Conservation (phyloP, 1,140 invertebrate species). For the Drosophila erecta region DNA sequence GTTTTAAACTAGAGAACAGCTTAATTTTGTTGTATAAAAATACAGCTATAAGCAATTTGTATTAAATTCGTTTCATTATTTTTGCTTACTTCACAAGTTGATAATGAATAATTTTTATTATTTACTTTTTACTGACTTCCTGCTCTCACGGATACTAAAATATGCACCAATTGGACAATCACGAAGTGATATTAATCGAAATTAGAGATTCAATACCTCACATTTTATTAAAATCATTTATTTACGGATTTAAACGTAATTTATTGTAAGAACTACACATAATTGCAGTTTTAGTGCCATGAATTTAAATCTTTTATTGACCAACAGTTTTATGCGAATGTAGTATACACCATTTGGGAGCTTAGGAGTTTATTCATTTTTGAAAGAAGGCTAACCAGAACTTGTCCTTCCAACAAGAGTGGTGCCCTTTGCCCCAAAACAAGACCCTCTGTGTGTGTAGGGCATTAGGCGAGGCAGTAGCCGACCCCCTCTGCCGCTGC, state of each 20-base stretch:
- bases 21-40: not conserved
- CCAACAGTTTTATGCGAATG: no score
- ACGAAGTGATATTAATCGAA: not conserved
- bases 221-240: no score
- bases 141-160: not conserved
- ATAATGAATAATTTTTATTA: no score
- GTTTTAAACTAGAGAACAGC: not conserved
- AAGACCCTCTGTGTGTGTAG: conserved; percentile 27
- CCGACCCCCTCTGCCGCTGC: conserved; percentile 30
- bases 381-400: no score
- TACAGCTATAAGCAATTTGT: not conserved
- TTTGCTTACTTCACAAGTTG: conserved; percentile 2
- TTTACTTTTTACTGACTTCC: not conserved
- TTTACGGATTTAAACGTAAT: no score
- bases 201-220: not conserved
- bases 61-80: not conserved
- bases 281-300: no score
- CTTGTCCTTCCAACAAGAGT: not conserved
- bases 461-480: conserved; percentile 44
- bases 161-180: not conserved
- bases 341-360: no score
- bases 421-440: conserved; percentile 7
- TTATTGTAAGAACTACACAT: no score
- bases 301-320: no score
- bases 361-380: no score